Evolutionary conservation across 2,797 vertebrate genomes (phyloP).

Genomic region (Malurus leucopterus): DNA sequence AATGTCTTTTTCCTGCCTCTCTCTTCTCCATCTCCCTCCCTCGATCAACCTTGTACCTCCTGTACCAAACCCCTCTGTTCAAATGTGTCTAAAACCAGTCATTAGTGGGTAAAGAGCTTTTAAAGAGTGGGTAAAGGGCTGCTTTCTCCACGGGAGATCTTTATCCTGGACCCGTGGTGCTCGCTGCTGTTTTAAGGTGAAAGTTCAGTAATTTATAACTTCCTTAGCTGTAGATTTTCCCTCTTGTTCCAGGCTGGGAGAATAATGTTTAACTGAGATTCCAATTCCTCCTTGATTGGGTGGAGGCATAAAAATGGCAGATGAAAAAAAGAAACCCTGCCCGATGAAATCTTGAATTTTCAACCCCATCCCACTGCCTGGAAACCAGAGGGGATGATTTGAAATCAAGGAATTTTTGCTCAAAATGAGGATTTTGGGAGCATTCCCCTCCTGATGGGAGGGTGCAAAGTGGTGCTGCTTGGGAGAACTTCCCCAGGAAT

Average conservation of each 20-base stretch:
- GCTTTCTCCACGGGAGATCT: neutral
- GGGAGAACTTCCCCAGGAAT: neutral
- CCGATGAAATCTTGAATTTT: neutral
- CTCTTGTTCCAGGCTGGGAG: neutral
- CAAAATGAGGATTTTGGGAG: neutral
- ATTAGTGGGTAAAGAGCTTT: neutral
- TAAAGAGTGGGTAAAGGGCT: neutral
- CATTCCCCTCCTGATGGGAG: neutral
- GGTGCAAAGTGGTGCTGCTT: neutral
- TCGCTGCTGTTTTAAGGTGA: neutral
- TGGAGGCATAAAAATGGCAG: rapidly evolving
- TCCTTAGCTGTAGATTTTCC: neutral
- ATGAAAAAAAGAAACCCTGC: rapidly evolving
- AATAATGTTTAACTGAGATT: neutral
- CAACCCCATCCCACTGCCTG: neutral
- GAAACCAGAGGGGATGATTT: rapidly evolving
- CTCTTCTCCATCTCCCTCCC: neutral
- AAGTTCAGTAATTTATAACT: neutral
- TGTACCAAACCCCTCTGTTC: neutral
- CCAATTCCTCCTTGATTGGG: neutral
- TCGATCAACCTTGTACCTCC: neutral
- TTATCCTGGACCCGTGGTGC: neutral
- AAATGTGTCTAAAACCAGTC: neutral
- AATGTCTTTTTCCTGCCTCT: neutral
- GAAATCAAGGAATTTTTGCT: neutral